Evolutionary conservation across 2,888 invertebrate genomes (phyloP), one percentile per base, ranked within the genome.

Genomic region (Cacoxenus indagator): DNA sequence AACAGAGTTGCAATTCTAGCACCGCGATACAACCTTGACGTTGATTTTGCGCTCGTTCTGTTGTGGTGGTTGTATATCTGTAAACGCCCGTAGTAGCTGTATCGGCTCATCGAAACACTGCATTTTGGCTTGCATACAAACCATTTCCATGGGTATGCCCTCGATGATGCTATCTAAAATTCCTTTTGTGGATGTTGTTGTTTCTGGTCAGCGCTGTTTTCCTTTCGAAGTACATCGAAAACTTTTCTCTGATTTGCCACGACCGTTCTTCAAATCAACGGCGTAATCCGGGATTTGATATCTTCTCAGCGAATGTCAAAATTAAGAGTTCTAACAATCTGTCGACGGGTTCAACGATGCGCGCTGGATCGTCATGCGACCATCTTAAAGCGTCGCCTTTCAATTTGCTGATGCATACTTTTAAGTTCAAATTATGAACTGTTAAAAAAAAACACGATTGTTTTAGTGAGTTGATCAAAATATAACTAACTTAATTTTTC

Each of bases 41-140:
- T 17, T n/a, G 17, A 9, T n/a, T 22, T 3, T 51, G 3, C 19
- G 51, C 19, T 22, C 31, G 31, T 9, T 31, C 9, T 4, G 22
- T 14, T 54, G 17, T n/a, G 59, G 59, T 27, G n/a, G 59, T 5
- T 19, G 59, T 9, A 59, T 19, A 14, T 27, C n/a, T 11, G 59
- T 29, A 27, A 59, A 59, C 3, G 59, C 59, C 9, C 31, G 59
- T 14, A 59, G 29, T 29, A 59, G 17, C 29, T 59, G 59, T 24
- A 24, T 26, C 14, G 55, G 55, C 4, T 55, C 24, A 14, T 9
- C 8, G 22, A 55, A 55, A 26, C 55, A 55, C 22, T 59, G 59
- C 4, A 59, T 27, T 19, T 29, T n/a, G 1, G 31, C 59, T 29
- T 59, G 59, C 5, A n/a, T n/a, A 6, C 59, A 14, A 4, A 59